Conservation (phyloP, 2,888 invertebrate species). For the Rhagonycha fulva region DNA sequence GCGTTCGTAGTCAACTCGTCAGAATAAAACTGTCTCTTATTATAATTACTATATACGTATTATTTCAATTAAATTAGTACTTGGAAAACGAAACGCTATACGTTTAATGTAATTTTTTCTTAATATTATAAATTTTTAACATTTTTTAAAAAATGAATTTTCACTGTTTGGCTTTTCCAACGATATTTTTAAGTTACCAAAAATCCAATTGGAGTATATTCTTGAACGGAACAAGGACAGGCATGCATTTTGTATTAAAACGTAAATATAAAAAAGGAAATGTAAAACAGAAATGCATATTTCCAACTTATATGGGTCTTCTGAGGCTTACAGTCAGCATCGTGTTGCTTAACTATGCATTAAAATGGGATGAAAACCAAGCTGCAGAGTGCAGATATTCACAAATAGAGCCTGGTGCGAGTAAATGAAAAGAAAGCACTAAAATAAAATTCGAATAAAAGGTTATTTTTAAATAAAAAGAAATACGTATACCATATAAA, state of each 20-base stretch:
- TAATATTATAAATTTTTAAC: not conserved
- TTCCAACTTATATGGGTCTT: slow-evolving; percentile 34
- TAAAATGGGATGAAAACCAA: slow-evolving; percentile 32
- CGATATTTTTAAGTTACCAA: not conserved
- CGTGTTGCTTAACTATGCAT: slow-evolving; percentile 37
- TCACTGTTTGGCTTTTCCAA: not conserved
- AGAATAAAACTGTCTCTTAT: too few relatives aligned
- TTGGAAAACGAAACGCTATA: not conserved
- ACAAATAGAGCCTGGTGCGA: slow-evolving; percentile 10
- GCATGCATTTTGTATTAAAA: slow-evolving; percentile 2
- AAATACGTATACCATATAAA: not conserved
- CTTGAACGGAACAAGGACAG: slow-evolving; percentile 2
- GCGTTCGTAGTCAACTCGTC: too few relatives aligned
- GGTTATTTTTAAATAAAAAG: not conserved
- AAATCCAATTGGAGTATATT: not conserved
- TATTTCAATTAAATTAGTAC: too few relatives aligned
- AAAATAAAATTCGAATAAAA: not conserved
- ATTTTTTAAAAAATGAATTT: slow-evolving; percentile 1
- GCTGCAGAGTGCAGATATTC: slow-evolving; percentile 23
- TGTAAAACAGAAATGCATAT: slow-evolving; percentile 27
- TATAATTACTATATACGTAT: too few relatives aligned
- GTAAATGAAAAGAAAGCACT: slow-evolving; percentile 22
- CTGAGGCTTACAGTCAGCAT: slow-evolving; percentile 34
- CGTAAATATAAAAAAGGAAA: slow-evolving; percentile 10
- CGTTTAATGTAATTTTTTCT: not conserved